phyloP scores from a whole-genome alignment of 2,797 vertebrate species.

The Pangasius sanitwongsei region DNA sequence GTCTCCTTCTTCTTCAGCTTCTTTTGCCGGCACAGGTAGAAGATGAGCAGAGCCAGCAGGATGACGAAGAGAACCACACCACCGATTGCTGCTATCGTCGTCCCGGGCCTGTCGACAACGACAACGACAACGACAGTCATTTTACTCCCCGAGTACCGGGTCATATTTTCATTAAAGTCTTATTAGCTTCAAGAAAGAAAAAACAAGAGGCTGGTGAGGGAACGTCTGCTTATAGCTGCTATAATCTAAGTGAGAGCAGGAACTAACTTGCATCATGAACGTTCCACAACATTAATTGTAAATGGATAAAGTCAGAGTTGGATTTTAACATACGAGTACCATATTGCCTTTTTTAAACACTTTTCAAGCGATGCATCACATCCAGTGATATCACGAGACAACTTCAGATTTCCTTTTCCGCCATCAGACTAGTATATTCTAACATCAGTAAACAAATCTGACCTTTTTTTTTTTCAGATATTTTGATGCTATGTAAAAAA shows the following conservation, averaged over 20 bases:
- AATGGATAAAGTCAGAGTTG: background rate
- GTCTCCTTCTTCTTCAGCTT: conserved; percentile 89
- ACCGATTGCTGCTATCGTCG: conserved; percentile 85
- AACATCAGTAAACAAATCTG: background rate
- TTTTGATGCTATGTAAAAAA: background rate
- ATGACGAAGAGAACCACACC: conserved; percentile 85
- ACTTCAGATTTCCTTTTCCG: background rate
- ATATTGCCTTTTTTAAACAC: background rate
- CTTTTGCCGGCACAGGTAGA: conserved; percentile 83
- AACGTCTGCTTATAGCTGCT: background rate
- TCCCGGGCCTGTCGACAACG: conserved; percentile 79
- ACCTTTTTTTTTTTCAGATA: background rate
- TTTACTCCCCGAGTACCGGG: background rate
- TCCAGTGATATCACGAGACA: background rate
- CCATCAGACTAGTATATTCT: background rate
- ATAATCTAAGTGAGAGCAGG: background rate
- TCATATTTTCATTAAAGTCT: background rate
- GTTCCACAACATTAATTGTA: background rate
- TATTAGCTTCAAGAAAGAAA: background rate
- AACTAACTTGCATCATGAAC: background rate
- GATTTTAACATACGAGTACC: background rate
- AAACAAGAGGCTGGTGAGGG: background rate
- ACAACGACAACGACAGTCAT: background rate
- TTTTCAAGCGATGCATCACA: background rate
- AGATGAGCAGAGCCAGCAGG: conserved; percentile 77